Evolutionary conservation across 2,888 invertebrate species (phyloP).

Genomic region (Pimpla rufipes): DNA sequence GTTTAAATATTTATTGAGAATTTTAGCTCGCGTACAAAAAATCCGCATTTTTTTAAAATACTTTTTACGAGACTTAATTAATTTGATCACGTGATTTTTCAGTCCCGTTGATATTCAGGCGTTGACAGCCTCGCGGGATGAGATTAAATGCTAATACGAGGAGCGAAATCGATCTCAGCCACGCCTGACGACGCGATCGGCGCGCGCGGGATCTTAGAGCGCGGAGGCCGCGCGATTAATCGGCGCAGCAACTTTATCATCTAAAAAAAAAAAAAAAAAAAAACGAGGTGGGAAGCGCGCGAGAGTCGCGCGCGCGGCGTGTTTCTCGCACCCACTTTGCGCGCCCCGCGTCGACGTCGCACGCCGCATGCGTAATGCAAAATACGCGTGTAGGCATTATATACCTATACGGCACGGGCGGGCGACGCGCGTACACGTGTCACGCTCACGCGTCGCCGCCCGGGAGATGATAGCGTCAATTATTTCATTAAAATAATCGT

Average conservation of each 20-base stretch:
- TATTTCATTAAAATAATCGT: slow-evolving; percentile 69
- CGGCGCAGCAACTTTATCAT: slow-evolving; percentile 40
- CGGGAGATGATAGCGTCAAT: slow-evolving; percentile 61
- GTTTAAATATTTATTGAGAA: neutral
- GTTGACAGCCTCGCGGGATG: neutral
- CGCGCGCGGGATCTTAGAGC: slow-evolving; percentile 24
- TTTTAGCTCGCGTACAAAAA: neutral
- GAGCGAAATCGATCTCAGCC: slow-evolving; percentile 13
- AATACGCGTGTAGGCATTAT: too few relatives aligned
- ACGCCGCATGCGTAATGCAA: slow-evolving; percentile 58
- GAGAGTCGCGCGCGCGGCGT: neutral
- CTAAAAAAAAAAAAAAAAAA: slow-evolving; percentile 34
- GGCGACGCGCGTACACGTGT: slow-evolving; percentile 39
- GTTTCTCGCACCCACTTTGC: slow-evolving; percentile 47
- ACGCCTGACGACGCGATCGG: slow-evolving; percentile 6
- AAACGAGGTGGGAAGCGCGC: slow-evolving; percentile 24
- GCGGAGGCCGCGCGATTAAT: slow-evolving; percentile 27
- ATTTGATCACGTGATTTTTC: neutral
- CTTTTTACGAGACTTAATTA: neutral
- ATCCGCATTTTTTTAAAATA: too few relatives aligned
- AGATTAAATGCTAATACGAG: slow-evolving; percentile 10
- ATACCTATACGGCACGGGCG: neutral
- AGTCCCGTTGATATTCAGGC: slow-evolving; percentile 5
- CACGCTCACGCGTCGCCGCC: slow-evolving; percentile 48
- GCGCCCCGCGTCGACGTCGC: slow-evolving; percentile 33